These are phyloP conservation scores for Meda fulgida DNA, from an alignment of 2,797 vertebrate genomes.

Conservation along the genomic window DNA sequence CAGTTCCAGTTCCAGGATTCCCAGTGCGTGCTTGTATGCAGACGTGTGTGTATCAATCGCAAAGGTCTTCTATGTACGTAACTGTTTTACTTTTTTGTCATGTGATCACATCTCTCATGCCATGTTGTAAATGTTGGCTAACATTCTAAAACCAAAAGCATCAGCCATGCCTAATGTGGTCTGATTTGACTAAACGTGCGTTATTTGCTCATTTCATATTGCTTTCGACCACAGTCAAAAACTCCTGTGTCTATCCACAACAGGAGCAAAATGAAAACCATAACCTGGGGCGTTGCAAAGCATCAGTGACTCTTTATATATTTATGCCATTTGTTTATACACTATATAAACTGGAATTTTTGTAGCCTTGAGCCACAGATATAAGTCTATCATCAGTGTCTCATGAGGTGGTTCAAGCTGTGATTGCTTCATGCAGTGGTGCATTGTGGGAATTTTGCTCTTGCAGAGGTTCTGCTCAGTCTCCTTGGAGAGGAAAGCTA, in stretches of 20 bases:
- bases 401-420: conserved; percentile 23
- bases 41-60: conserved; percentile 60
- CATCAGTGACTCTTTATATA: conserved; percentile 69
- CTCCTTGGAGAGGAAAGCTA: conserved; percentile 44
- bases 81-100: conserved; percentile 85
- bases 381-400: conserved; percentile 11
- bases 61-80: conserved; percentile 84
- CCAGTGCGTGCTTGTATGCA: conserved; percentile 60
- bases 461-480: conserved; percentile 28
- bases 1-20: conserved; percentile 54
- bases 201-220: conserved; percentile 96
- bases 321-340: conserved; percentile 12
- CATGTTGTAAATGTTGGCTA: conserved; percentile 95
- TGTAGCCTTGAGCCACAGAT: background rate
- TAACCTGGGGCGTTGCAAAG: conserved; percentile 97
- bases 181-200: conserved; percentile 92
- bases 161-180: conserved; percentile 95
- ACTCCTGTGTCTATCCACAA: conserved; percentile 92
- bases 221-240: conserved; percentile 96
- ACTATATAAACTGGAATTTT: conserved; percentile 10
- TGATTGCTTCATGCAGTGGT: conserved; percentile 31
- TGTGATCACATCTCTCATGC: conserved; percentile 92
- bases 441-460: conserved; percentile 39
- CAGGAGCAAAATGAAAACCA: conserved; percentile 90
- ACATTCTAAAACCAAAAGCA: conserved; percentile 87